Percentiles rank a stretch among this genome's conserved stretches.
Evolutionary conservation across 2,797 vertebrate species (phyloP).

Genomic region (Darevskia nairensis): DNA sequence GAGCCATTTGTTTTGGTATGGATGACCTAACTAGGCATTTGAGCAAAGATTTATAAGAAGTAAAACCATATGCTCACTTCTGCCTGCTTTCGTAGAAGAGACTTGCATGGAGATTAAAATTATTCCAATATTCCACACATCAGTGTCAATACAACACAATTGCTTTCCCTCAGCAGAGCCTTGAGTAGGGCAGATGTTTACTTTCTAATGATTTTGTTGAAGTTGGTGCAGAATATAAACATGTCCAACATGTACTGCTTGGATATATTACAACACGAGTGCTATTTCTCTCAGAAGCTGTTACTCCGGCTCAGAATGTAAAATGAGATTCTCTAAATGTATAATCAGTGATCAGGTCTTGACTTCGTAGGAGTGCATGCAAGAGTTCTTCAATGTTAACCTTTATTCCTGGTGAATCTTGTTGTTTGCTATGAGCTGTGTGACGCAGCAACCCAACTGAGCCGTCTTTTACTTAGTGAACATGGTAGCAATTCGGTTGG

Average conservation of each 20-base stretch:
- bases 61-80: constrained; percentile 12
- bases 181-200: background rate
- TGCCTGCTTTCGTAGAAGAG: background rate
- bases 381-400: too few species aligned
- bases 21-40: constrained; percentile 22
- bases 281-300: too few species aligned
- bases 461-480: too few species aligned
- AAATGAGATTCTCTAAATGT: too few species aligned
- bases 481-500: too few species aligned
- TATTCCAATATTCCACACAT: background rate
- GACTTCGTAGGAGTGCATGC: too few species aligned
- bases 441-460: too few species aligned
- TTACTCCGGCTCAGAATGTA: too few species aligned
- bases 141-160: constrained; percentile 1
- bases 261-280: background rate
- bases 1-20: constrained; percentile 14
- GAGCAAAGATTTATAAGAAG: background rate
- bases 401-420: too few species aligned
- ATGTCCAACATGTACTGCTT: background rate
- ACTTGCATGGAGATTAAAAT: rapidly evolving
- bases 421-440: too few species aligned
- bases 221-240: background rate
- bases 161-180: background rate
- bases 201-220: background rate
- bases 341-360: too few species aligned